Percentiles rank a stretch among this genome's conserved stretches.
Evolutionary conservation across 2,797 vertebrate species (phyloP).

Genomic region (Smutsia temminckii): DNA sequence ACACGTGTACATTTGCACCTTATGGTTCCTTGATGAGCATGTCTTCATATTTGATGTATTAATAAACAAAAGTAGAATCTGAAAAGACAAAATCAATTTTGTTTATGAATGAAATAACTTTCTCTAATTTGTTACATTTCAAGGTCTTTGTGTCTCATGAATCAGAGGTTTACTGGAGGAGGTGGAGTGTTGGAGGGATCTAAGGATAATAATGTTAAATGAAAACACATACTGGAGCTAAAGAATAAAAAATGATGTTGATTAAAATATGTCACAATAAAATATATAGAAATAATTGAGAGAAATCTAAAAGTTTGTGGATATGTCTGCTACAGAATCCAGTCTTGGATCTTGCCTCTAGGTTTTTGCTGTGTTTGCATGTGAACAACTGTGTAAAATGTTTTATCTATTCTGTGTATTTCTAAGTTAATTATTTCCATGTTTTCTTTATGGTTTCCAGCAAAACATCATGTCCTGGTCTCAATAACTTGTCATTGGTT

Average conservation of each 20-base stretch:
- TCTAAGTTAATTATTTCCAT: background rate
- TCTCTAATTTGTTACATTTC: background rate
- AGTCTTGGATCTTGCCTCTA: background rate
- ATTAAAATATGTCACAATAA: background rate
- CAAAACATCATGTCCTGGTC: background rate
- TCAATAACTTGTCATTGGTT: background rate
- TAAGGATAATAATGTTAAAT: background rate
- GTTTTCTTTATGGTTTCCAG: background rate
- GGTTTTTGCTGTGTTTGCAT: background rate
- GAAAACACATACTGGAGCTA: background rate
- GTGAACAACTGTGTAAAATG: background rate
- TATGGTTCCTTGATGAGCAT: background rate
- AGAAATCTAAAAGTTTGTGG: background rate
- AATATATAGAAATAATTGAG: background rate
- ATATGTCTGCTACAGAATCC: background rate
- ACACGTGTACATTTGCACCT: background rate
- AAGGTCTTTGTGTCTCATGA: background rate
- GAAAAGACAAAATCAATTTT: background rate
- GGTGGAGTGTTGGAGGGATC: background rate
- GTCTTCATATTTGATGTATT: background rate
- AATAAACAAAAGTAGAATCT: background rate
- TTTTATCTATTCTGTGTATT: background rate
- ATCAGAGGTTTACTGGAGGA: background rate
- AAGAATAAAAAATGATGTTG: background rate
- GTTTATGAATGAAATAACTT: background rate